phyloP scores from a whole-genome alignment of 2,888 invertebrate species.

The Chloroclysta siterata region DNA sequence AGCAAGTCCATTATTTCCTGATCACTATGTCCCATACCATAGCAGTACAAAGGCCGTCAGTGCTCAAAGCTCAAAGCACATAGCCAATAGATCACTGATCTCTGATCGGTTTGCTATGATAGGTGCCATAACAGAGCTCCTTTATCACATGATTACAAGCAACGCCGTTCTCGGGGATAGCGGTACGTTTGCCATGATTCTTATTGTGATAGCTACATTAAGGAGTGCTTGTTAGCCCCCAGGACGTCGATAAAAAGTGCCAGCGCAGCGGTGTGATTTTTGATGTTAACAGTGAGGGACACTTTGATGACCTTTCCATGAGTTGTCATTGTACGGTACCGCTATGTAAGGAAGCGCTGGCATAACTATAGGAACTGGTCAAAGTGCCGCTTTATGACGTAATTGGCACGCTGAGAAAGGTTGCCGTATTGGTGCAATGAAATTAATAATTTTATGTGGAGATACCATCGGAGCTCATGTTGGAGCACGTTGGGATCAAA shows the following conservation, averaged over 20 bases:
- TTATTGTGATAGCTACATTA: too few species aligned
- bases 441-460: background rate
- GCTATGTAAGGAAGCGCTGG: background rate
- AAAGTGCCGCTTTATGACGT: constrained; percentile 25
- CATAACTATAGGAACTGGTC: constrained; percentile 7
- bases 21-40: background rate
- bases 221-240: too few species aligned
- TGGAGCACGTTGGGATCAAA: too few species aligned
- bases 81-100: constrained; percentile 7
- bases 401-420: constrained; percentile 3
- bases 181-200: background rate
- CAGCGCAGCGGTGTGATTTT: too few species aligned
- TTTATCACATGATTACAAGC: constrained; percentile 17
- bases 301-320: too few species aligned
- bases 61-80: too few species aligned
- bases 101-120: constrained; percentile 12
- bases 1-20: too few species aligned
- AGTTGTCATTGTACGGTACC: background rate
- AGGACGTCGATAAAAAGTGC: too few species aligned
- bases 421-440: background rate
- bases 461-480: background rate
- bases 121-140: constrained; percentile 7
- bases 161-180: background rate
- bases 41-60: background rate
- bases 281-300: too few species aligned